A percentile compares a stretch with the other conserved stretches of the same genome.
Evolutionary conservation across 1,140 invertebrate species (phyloP).

Genomic region (Zophobas morio): DNA sequence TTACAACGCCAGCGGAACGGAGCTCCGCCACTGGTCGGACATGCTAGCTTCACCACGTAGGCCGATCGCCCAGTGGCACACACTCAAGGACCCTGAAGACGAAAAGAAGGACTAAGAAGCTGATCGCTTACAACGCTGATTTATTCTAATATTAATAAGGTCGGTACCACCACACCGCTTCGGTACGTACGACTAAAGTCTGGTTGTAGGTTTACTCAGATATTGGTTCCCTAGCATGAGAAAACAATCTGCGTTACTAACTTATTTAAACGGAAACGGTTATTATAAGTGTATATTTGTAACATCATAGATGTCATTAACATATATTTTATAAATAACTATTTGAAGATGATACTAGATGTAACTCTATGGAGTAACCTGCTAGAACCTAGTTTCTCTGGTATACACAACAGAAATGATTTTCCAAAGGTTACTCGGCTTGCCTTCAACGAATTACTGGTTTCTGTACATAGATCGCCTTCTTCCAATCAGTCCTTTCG

Average conservation of each 20-base stretch:
- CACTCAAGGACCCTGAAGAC: slow-evolving; percentile 96
- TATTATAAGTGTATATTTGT: slow-evolving; percentile 52
- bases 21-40: slow-evolving; percentile 99
- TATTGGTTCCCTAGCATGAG: slow-evolving; percentile 48
- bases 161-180: background rate
- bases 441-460: slow-evolving; percentile 45
- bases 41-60: slow-evolving; percentile 98
- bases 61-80: slow-evolving; percentile 99
- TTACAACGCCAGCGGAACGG: slow-evolving; percentile 97
- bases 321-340: slow-evolving; percentile 45
- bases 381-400: slow-evolving; percentile 18
- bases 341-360: slow-evolving; percentile 27
- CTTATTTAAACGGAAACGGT: slow-evolving; percentile 27
- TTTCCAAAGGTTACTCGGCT: slow-evolving; percentile 46
- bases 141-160: slow-evolving; percentile 35
- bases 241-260: slow-evolving; percentile 25
- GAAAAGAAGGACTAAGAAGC: slow-evolving; percentile 87
- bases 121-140: slow-evolving; percentile 52
- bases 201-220: slow-evolving; percentile 34
- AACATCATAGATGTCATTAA: slow-evolving; percentile 54
- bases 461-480: slow-evolving; percentile 48
- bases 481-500: slow-evolving; percentile 25
- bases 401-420: background rate
- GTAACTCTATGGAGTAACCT: slow-evolving; percentile 35
- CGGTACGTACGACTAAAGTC: background rate